Percentiles rank a stretch among this genome's conserved stretches.
Evolutionary conservation across 2,113 vertebrate genomes (phyloP).

Genomic region (Electrona antarctica): DNA sequence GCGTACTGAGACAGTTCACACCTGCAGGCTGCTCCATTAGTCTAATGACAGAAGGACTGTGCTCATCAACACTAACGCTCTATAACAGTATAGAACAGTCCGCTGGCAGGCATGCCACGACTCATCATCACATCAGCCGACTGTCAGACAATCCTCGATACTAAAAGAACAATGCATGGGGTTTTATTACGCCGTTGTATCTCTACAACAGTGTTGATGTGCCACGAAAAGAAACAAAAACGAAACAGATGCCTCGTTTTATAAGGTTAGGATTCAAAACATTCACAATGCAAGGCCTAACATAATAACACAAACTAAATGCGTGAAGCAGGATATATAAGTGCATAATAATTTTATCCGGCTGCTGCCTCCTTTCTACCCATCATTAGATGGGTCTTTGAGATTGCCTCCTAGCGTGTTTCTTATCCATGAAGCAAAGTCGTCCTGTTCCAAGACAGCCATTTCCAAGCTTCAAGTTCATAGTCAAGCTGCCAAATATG

Average conservation of each 20-base stretch:
- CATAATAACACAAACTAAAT: slow-evolving; percentile 4
- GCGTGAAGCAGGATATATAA: background rate
- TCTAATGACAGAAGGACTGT: slow-evolving; percentile 61
- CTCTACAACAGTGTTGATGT: slow-evolving; percentile 10
- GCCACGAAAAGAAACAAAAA: background rate
- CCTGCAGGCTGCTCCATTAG: slow-evolving; percentile 66
- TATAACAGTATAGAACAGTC: slow-evolving; percentile 12
- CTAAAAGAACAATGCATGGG: background rate
- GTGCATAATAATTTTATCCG: background rate
- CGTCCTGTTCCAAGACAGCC: background rate
- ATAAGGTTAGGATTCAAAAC: background rate
- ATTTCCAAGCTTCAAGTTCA: slow-evolving; percentile 11
- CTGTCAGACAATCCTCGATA: slow-evolving; percentile 17
- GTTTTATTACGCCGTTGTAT: slow-evolving; percentile 11
- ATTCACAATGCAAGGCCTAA: slow-evolving; percentile 4
- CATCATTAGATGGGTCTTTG: slow-evolving; percentile 7
- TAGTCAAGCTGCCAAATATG: slow-evolving; percentile 20
- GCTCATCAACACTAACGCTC: slow-evolving; percentile 53
- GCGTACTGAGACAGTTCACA: slow-evolving; percentile 57
- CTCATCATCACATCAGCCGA: slow-evolving; percentile 18
- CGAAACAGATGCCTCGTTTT: background rate
- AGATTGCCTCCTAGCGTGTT: slow-evolving; percentile 7
- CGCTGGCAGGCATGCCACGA: slow-evolving; percentile 23
- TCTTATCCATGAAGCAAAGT: slow-evolving; percentile 10
- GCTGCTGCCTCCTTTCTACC: slow-evolving; percentile 15